phyloP scores from a whole-genome alignment of 2,888 invertebrate species.

The Melinopterus prodromus region DNA sequence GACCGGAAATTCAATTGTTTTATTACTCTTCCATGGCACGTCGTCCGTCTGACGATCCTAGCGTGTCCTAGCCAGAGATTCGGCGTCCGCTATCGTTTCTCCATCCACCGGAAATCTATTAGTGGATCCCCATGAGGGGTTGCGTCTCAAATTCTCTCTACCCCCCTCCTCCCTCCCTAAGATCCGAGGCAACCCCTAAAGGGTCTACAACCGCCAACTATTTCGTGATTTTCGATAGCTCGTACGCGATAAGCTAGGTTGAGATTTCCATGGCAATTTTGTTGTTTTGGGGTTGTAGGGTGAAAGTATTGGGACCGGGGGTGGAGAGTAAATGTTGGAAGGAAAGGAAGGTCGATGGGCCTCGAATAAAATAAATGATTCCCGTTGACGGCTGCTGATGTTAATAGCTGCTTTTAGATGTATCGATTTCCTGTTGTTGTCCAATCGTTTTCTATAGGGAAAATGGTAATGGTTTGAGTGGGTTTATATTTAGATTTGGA shows the following conservation, averaged over 20 bases:
- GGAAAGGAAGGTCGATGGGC: not conserved
- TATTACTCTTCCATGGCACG: not conserved
- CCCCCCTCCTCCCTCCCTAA: not conserved
- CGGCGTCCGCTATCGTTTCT: not conserved
- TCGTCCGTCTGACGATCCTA: not conserved
- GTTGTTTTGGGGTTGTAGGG: not conserved
- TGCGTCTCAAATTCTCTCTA: not conserved
- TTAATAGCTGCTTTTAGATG: not conserved
- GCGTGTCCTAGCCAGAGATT: not conserved
- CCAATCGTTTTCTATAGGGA: not conserved
- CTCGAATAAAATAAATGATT: not conserved
- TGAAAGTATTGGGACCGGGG: not conserved
- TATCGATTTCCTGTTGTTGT: not conserved
- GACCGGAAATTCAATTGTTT: constrained; percentile 4
- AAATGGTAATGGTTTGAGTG: too few relatives aligned
- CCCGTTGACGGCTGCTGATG: not conserved
- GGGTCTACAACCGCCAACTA: not conserved
- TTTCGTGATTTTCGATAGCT: not conserved
- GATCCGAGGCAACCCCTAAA: not conserved
- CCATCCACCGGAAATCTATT: not conserved
- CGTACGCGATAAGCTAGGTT: not conserved
- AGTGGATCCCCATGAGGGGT: not conserved
- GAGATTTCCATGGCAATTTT: constrained; percentile 4
- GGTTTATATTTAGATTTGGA: too few relatives aligned
- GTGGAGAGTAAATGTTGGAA: not conserved